These are phyloP conservation scores for Crematogaster levior DNA, from an alignment of 2,888 invertebrate species.

Conservation along the genomic window DNA sequence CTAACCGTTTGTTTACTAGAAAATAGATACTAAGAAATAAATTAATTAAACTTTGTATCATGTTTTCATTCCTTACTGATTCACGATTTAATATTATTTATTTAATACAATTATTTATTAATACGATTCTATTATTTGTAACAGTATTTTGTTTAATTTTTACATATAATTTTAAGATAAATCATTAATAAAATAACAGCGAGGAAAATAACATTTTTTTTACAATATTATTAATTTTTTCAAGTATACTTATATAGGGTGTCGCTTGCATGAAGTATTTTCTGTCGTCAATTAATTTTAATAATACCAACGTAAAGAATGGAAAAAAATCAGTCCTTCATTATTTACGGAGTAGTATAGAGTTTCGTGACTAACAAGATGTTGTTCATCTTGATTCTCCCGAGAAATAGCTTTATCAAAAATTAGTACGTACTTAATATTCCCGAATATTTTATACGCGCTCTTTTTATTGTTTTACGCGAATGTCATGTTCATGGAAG, in stretches of 20 bases:
- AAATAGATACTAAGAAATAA: background rate
- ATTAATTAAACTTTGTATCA: background rate
- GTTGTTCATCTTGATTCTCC: background rate
- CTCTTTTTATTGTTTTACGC: background rate
- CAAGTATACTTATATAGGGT: background rate
- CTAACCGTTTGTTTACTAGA: background rate
- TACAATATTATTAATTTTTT: background rate
- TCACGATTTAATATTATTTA: background rate
- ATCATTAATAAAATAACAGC: background rate
- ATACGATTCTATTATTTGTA: background rate
- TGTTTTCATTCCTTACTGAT: background rate
- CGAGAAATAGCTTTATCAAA: background rate
- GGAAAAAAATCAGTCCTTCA: constrained; percentile 4
- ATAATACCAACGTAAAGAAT: constrained; percentile 3
- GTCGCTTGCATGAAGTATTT: constrained; percentile 29
- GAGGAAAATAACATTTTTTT: background rate
- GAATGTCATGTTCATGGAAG: background rate
- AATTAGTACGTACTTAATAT: background rate
- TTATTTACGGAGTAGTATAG: constrained; percentile 36
- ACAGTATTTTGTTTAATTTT: background rate
- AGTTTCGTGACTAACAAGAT: constrained; percentile 34
- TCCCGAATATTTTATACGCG: background rate
- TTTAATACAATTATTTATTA: too few species aligned
- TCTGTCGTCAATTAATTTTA: constrained; percentile 23
- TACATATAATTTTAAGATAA: background rate